A percentile compares a stretch with the other conserved stretches of the same genome.
Conservation (phyloP, 1,140 invertebrate genomes). For the Gonatopus flavifemur region DNA sequence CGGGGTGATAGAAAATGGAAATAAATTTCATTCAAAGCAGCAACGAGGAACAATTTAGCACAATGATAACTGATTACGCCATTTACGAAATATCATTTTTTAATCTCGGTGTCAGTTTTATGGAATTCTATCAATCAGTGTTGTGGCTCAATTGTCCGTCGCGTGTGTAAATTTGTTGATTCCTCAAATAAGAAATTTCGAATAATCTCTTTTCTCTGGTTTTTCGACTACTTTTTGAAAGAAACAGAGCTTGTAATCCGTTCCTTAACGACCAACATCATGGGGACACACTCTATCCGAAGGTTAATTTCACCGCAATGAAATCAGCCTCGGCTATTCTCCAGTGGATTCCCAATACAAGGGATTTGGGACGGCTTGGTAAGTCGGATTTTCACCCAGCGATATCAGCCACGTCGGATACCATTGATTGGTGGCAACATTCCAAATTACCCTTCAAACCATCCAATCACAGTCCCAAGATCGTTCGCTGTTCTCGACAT, state of each 20-base stretch:
- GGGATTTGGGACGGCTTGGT: constrained; percentile 19
- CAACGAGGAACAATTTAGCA: too few relatives aligned
- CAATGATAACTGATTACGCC: too few relatives aligned
- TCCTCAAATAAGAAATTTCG: too few relatives aligned
- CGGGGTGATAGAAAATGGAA: too few relatives aligned
- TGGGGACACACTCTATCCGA: constrained; percentile 40
- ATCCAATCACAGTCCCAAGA: constrained; percentile 24
- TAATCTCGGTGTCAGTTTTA: too few relatives aligned
- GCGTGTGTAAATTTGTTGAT: too few relatives aligned
- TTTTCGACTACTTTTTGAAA: too few relatives aligned
- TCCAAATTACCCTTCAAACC: constrained; percentile 48
- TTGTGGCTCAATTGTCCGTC: too few relatives aligned
- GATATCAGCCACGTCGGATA: constrained; percentile 38
- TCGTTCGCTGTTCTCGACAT: not conserved
- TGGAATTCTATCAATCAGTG: too few relatives aligned
- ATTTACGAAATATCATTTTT: too few relatives aligned
- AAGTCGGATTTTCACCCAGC: constrained; percentile 44
- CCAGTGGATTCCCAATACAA: constrained; percentile 31
- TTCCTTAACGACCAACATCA: constrained; percentile 39
- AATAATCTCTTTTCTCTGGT: too few relatives aligned
- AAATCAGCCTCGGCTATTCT: constrained; percentile 28
- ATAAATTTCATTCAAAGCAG: too few relatives aligned
- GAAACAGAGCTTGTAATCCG: constrained; percentile 25
- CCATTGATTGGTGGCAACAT: constrained; percentile 49
- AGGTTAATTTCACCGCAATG: constrained; percentile 45